A percentile compares a stretch with the other conserved stretches of the same genome.
Conservation (phyloP, 2,113 vertebrate genomes). For the Crotalus tigris region DNA sequence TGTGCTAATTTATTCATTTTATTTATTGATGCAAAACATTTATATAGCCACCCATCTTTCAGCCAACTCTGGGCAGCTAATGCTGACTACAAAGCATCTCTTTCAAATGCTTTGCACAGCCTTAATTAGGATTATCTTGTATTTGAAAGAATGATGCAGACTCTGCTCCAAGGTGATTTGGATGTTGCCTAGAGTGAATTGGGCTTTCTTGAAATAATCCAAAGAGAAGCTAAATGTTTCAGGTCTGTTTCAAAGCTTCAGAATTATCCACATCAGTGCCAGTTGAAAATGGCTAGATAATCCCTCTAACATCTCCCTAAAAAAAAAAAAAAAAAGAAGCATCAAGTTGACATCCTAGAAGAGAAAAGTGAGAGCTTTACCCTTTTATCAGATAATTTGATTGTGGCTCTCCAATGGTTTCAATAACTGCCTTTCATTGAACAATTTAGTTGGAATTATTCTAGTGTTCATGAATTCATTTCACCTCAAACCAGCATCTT, state of each 20-base stretch:
- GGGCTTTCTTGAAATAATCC: not conserved
- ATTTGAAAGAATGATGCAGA: not conserved
- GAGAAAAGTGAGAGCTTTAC: not conserved
- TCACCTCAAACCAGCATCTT: not conserved
- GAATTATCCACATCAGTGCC: not conserved
- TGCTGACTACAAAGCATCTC: not conserved
- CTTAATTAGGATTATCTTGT: not conserved
- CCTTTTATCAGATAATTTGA: not conserved
- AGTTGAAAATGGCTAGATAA: not conserved
- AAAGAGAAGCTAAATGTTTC: not conserved
- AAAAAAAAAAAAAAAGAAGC: not conserved
- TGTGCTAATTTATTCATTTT: not conserved
- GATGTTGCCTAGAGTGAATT: not conserved
- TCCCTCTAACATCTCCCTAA: not conserved
- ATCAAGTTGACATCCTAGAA: not conserved
- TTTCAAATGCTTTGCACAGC: not conserved
- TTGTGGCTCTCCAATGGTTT: not conserved
- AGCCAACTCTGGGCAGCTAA: not conserved
- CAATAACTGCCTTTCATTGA: not conserved
- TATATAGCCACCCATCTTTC: not conserved
- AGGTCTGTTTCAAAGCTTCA: not conserved
- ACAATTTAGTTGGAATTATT: not conserved
- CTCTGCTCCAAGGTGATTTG: not conserved
- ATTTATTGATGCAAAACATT: not conserved
- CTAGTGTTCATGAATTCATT: not conserved